Evolutionary conservation across 2,113 vertebrate genomes (phyloP), one percentile per base, ranked within the genome.

Genomic region (Leucopternis melanops): DNA sequence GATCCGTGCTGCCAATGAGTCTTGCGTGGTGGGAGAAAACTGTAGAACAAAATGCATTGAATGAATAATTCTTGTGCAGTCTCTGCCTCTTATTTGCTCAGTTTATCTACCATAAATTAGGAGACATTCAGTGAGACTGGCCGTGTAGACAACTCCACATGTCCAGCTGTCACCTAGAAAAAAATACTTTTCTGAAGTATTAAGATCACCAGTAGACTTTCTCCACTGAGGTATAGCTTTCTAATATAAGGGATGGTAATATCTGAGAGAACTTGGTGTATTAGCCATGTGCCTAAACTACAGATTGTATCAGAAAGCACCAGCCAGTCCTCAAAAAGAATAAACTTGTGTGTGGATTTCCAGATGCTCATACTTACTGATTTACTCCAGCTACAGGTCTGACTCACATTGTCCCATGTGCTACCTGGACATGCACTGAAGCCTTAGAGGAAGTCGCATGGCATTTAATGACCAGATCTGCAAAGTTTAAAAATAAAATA

Each of bases 1-100:
- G 32, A 73, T 66, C 3, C 0, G 0, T 78, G 49, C 69, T 45
- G 25, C 40, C 32, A 45, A 8, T 18, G 13, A 38, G 22, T 36
- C 59, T 84, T 78, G 59, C 36, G 7, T 16, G 22, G 34, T 78
- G 22, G 26, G 11, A 90, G 34, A 65, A 85, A 74, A 57, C 40
- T 26, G 29, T 38, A 50, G 27, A 80, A 67, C n/a, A 59, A 83
- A 77, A 78, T 69, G 29, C 34, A n/a, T 16, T n/a, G 32, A 69
- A 84, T 50, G 0, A 81, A 17, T 31, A 88, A 63, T 20, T 65
- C 21, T 19, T 59, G 34, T n/a, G 25, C 34, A 61, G 38, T 69
- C 49, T 70, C 40, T 81, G 26, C 11, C 31, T 70, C 40, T 85
- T 70, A 26, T n/a, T 90, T 70, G 3, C 25, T 95, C 49, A 32